phyloP scores from a whole-genome alignment of 1,140 invertebrate genomes.

The Hesperophylax magnus region DNA sequence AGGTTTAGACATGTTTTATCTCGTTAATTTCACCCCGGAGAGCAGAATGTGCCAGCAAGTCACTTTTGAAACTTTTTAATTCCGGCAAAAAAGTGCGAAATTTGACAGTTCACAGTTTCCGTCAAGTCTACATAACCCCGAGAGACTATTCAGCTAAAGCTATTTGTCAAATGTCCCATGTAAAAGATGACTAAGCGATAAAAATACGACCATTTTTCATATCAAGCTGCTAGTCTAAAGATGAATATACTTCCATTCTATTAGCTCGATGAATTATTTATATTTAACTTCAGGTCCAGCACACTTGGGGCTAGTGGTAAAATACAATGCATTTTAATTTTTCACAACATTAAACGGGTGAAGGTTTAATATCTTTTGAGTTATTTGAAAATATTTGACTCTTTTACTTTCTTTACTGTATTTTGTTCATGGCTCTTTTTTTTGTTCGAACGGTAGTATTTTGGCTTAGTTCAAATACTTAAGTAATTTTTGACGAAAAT shows the following conservation, averaged over 20 bases:
- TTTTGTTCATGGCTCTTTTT: too few relatives aligned
- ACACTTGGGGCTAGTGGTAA: background rate
- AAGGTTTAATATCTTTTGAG: background rate
- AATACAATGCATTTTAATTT: slow-evolving; percentile 10
- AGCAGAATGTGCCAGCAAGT: background rate
- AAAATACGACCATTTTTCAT: slow-evolving; percentile 49
- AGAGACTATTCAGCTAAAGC: slow-evolving; percentile 52
- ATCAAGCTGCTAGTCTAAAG: slow-evolving; percentile 11
- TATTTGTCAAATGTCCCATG: slow-evolving; percentile 55
- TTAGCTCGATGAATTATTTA: slow-evolving; percentile 37
- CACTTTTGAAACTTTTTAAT: slow-evolving; percentile 15
- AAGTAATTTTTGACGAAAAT: too few relatives aligned
- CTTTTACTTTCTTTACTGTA: too few relatives aligned
- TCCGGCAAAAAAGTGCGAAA: background rate
- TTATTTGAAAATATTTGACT: background rate
- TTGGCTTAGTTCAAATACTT: too few relatives aligned
- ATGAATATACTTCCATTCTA: slow-evolving; percentile 23
- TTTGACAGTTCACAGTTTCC: slow-evolving; percentile 2
- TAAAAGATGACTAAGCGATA: slow-evolving; percentile 56
- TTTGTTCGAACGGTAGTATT: too few relatives aligned
- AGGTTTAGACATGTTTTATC: too few relatives aligned
- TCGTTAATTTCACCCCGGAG: background rate
- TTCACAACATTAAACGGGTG: background rate
- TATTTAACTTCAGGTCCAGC: slow-evolving; percentile 19
- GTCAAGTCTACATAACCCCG: slow-evolving; percentile 22